A percentile compares a stretch with the other conserved stretches of the same genome.
Evolutionary conservation across 2,797 vertebrate species (phyloP).

Genomic region (Gadopsis marmoratus): DNA sequence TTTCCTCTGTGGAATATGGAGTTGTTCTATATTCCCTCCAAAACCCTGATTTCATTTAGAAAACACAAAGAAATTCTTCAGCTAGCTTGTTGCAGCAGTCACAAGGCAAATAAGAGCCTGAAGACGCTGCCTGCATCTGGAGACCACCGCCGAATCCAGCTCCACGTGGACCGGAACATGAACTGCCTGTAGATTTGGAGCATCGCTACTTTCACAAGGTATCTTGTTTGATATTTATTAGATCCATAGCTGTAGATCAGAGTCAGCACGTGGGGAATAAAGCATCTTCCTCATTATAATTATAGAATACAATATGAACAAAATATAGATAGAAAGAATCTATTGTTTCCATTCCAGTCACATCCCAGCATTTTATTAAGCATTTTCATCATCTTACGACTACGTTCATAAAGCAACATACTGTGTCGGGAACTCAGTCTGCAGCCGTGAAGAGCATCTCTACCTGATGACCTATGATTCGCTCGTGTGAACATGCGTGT

Average conservation of each 20-base stretch:
- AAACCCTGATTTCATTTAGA: background rate
- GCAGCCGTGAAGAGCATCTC: constrained; percentile 2
- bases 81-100: background rate
- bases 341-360: background rate
- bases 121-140: background rate
- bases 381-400: constrained; percentile 14
- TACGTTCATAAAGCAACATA: constrained; percentile 28
- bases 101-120: background rate
- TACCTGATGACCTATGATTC: constrained; percentile 25
- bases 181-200: background rate
- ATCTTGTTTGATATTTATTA: background rate
- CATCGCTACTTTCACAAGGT: constrained; percentile 10
- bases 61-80: background rate
- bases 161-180: background rate
- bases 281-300: background rate
- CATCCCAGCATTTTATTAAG: constrained; percentile 13
- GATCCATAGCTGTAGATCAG: background rate
- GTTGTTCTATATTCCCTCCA: background rate
- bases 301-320: background rate
- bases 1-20: no score
- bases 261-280: background rate
- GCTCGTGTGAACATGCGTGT: background rate
- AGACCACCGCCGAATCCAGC: background rate
- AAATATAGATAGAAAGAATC: background rate
- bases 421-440: background rate